phyloP scores from a whole-genome alignment of 2,113 vertebrate species.

The Dicrurus megarhynchus region DNA sequence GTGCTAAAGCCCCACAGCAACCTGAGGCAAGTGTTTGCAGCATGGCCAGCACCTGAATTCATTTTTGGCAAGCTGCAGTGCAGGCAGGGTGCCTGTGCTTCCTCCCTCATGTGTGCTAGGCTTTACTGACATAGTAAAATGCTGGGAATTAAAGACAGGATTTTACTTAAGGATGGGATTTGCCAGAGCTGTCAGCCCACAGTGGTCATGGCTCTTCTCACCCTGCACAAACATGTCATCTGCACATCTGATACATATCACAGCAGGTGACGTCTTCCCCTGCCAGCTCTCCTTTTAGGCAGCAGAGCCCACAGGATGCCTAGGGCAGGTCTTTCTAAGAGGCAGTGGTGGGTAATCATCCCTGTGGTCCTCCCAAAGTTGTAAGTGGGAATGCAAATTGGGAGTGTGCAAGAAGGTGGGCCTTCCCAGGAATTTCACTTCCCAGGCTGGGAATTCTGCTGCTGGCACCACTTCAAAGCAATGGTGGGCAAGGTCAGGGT shows the following conservation, averaged over 20 bases:
- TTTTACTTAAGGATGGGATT: neutral
- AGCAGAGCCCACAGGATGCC: neutral
- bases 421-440: neutral
- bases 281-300: neutral
- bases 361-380: neutral
- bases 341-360: neutral
- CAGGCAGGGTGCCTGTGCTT: neutral
- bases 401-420: neutral
- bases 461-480: neutral
- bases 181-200: neutral
- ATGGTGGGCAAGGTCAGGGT: neutral
- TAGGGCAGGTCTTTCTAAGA: neutral
- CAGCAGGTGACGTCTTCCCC: neutral
- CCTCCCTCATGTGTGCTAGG: neutral
- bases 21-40: neutral
- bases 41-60: neutral
- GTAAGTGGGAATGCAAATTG: neutral
- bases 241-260: neutral
- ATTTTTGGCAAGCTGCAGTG: neutral
- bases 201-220: neutral
- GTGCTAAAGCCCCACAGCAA: fast-evolving
- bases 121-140: neutral
- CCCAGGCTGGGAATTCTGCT: neutral
- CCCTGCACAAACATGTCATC: neutral
- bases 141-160: neutral